phyloP scores from a whole-genome alignment of 2,113 vertebrate genomes.

The Laterallus jamaicensis region DNA sequence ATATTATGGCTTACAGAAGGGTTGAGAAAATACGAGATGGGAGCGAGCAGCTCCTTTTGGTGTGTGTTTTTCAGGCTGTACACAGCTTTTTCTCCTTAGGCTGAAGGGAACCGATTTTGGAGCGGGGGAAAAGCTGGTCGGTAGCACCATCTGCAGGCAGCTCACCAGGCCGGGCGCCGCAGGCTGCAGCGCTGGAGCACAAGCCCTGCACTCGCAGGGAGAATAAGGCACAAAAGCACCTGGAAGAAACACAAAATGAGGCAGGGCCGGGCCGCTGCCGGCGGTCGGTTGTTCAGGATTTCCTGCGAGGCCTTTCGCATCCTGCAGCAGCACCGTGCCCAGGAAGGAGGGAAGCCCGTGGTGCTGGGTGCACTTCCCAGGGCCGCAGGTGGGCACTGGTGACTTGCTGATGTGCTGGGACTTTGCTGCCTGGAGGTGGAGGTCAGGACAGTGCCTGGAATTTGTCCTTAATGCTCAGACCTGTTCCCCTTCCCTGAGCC shows the following conservation, averaged over 20 bases:
- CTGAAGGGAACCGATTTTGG: not conserved
- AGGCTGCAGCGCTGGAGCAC: not conserved
- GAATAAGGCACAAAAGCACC: not conserved
- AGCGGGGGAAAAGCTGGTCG: conserved; percentile 81
- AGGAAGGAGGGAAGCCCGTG: fast-evolving
- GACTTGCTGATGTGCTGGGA: fast-evolving
- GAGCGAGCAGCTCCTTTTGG: not conserved
- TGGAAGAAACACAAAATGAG: fast-evolving
- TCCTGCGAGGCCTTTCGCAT: fast-evolving
- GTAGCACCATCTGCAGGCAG: conserved; percentile 96
- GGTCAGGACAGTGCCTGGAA: not conserved
- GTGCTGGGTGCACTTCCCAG: not conserved
- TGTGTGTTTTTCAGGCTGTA: not conserved
- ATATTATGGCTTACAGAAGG: fast-evolving
- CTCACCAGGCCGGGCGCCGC: not conserved
- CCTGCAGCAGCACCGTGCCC: fast-evolving
- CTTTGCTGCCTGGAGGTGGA: not conserved
- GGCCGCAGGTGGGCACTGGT: fast-evolving
- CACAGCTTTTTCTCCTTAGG: not conserved
- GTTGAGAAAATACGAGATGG: not conserved
- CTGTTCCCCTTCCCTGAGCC: not conserved
- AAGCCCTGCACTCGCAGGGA: not conserved
- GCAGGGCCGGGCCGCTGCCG: fast-evolving
- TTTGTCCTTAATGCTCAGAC: not conserved
- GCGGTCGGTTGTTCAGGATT: fast-evolving